These are phyloP conservation scores for Lytechinus variegatus DNA, from an alignment of 35 echinoderm and acorn worm genomes.

Conservation along the genomic window DNA sequence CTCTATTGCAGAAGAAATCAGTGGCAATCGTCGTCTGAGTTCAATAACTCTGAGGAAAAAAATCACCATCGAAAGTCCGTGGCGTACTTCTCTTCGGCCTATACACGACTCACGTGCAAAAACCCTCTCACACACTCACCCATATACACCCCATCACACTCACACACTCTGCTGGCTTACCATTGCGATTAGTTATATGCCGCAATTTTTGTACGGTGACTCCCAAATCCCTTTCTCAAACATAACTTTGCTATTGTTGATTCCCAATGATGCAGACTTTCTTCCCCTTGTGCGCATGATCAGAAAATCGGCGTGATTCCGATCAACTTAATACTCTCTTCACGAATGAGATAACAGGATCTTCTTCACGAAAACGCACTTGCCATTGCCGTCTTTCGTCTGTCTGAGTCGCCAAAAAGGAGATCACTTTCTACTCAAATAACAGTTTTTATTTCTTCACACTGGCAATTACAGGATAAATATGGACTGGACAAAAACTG, in stretches of 20 bases:
- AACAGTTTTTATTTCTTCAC: background rate
- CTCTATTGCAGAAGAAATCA: too few relatives aligned
- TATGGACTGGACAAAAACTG: background rate
- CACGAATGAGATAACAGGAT: background rate
- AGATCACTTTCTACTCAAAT: background rate
- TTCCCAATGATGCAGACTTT: background rate
- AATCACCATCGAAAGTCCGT: too few relatives aligned
- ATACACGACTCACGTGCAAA: too few relatives aligned
- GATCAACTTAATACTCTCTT: background rate
- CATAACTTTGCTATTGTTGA: background rate
- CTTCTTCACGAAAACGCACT: background rate
- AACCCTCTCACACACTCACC: too few relatives aligned
- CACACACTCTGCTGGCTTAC: background rate
- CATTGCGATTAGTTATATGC: background rate
- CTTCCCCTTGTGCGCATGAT: background rate
- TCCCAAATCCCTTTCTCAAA: background rate
- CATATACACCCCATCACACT: too few relatives aligned
- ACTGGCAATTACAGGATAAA: background rate
- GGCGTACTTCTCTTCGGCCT: too few relatives aligned
- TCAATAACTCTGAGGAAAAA: too few relatives aligned
- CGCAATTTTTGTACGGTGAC: background rate
- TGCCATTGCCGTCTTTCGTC: background rate
- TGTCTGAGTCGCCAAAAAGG: background rate
- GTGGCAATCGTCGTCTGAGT: too few relatives aligned
- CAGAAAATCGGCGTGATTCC: background rate